These are phyloP conservation scores for Drosophila parabipectinata DNA, from an alignment of 1,140 invertebrate species.

Conservation along the genomic window DNA sequence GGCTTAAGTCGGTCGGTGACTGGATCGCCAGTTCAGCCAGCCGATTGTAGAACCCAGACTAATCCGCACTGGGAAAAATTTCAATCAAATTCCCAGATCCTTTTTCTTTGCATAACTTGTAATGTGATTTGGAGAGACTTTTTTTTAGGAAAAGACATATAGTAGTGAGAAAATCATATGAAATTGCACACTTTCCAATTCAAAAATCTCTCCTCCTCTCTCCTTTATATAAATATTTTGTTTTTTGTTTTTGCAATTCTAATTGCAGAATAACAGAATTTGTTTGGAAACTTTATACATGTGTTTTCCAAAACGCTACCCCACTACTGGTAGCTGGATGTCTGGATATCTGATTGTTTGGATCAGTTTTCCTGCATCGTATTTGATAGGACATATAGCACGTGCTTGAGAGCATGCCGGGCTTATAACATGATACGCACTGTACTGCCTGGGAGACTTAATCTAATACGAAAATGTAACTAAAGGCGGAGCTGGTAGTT, in stretches of 20 bases:
- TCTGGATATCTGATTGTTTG: slow-evolving; percentile 10
- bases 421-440: slow-evolving; percentile 39
- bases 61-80: slow-evolving; percentile 15
- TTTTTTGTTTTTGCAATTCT: slow-evolving; percentile 8
- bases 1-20: slow-evolving; percentile 43
- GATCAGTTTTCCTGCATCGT: slow-evolving; percentile 26
- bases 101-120: not conserved
- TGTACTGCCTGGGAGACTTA: slow-evolving; percentile 19
- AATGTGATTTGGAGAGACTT: not conserved
- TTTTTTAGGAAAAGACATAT: not conserved
- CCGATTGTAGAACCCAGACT: slow-evolving; percentile 14
- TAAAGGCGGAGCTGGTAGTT: slow-evolving; percentile 23
- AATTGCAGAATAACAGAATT: slow-evolving; percentile 3
- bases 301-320: slow-evolving; percentile 13
- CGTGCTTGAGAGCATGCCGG: slow-evolving; percentile 24
- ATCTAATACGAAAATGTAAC: slow-evolving; percentile 51
- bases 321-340: not conserved
- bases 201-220: not conserved
- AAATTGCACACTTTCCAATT: not conserved
- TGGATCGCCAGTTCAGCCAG: slow-evolving; percentile 27
- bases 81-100: not conserved
- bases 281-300: slow-evolving; percentile 34
- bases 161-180: not conserved
- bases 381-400: slow-evolving; percentile 18
- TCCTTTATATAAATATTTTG: not conserved